Evolutionary conservation across 2,797 vertebrate species (phyloP), one percentile per base, ranked within the genome.

Genomic region (Syngnathus rostellatus): DNA sequence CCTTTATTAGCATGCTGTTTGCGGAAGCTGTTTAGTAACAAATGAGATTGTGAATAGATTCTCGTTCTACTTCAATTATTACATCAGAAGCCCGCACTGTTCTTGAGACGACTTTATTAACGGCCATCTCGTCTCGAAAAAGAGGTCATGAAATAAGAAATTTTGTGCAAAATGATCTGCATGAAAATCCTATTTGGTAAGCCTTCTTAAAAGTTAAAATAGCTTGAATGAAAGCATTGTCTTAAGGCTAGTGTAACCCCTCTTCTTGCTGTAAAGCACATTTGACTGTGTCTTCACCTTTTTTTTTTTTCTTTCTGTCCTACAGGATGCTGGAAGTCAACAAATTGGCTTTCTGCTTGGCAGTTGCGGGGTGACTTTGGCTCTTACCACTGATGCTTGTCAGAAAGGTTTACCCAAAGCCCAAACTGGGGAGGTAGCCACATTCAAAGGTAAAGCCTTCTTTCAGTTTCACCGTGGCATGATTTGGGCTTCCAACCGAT

Each of bases 331-430:
- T 19, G 95, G 96, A 69, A 95, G 95, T 85, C 95, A 95, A 79
- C 96, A 98, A 88, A 93, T 96, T 1, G 96, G 96, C 8, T 98
- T 98, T 85, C 90, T 98, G 71, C 70, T 98, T 89, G 93, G 96
- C 75, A 96, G 96, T 85, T 98, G 96, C 70, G 94, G 96, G 0
- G 92, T 98, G 38, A 90, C 93, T 0, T 82, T 98, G 76, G 96
- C 96, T 46, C 88, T 98, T 81, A 98, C 96, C 77, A 96, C 95
- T 7, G 96, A 98, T 0, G 95, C 93, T 55, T 98, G 96, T 88
- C 96, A 98, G 85, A 98, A 98, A 66, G 96, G 96, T 59, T 90
- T 98, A 59, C 96, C 96, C 16, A 98, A 98, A 91, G 93, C 95
- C 68, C 95, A 94, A 81, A 95, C 94, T 0, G 96, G 96, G 2